phyloP scores from a whole-genome alignment of 2,797 vertebrate species.

The Pseudocheirus occidentalis region DNA sequence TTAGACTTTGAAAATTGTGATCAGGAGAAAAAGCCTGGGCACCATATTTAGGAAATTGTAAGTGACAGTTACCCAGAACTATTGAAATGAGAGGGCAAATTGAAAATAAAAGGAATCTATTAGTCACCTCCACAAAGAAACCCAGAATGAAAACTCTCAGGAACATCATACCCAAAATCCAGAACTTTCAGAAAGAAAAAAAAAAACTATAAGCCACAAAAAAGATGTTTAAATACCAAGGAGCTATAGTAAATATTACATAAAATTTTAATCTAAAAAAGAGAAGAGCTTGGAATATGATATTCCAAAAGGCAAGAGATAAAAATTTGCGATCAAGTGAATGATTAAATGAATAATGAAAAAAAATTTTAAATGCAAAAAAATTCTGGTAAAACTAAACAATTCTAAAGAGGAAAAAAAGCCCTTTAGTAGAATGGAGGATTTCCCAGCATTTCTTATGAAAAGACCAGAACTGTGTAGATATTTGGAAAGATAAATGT shows the following conservation, averaged over 20 bases:
- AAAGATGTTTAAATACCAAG: neutral
- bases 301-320: neutral
- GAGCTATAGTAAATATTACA: neutral
- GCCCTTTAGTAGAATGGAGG: neutral
- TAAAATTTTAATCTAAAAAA: neutral
- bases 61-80: neutral
- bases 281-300: neutral
- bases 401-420: neutral
- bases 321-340: neutral
- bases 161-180: neutral
- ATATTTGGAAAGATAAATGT: neutral
- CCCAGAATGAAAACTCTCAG: neutral
- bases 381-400: neutral
- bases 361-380: neutral
- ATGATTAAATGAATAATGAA: neutral
- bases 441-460: neutral
- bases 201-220: neutral
- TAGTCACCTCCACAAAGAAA: neutral
- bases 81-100: neutral
- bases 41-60: neutral
- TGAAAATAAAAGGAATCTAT: neutral
- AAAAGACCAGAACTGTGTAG: neutral
- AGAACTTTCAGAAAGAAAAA: neutral
- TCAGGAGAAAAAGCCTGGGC: neutral
- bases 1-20: neutral